A percentile compares a stretch with the other conserved stretches of the same genome.
Evolutionary conservation across 2,888 invertebrate species (phyloP).

Genomic region (Meliscaeva auricollis): DNA sequence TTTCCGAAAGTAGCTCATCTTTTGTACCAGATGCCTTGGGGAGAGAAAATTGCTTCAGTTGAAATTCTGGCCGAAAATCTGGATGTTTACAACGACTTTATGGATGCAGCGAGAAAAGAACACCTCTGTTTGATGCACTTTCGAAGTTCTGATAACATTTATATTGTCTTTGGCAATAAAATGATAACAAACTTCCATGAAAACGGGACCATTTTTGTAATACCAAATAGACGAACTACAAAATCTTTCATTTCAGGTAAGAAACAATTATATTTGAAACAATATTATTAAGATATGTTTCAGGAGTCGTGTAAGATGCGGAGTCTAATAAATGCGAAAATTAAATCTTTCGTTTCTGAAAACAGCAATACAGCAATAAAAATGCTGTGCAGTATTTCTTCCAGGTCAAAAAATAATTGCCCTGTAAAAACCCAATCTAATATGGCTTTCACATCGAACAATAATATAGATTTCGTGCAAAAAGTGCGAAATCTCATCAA

Average conservation of each 20-base stretch:
- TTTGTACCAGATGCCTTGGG: conserved; percentile 84
- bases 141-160: conserved; percentile 82
- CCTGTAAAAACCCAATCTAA: too few relatives aligned
- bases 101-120: conserved; percentile 82
- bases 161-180: conserved; percentile 82
- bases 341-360: too few relatives aligned
- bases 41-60: conserved; percentile 82
- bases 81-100: conserved; percentile 82
- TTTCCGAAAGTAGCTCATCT: conserved; percentile 83
- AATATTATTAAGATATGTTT: too few relatives aligned
- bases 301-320: too few relatives aligned
- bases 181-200: conserved; percentile 81
- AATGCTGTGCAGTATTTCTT: too few relatives aligned
- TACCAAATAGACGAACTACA: conserved; percentile 81
- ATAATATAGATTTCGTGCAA: too few relatives aligned
- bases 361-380: too few relatives aligned
- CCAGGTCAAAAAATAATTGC: too few relatives aligned
- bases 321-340: too few relatives aligned
- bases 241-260: conserved; percentile 81
- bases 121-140: conserved; percentile 83
- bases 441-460: too few relatives aligned
- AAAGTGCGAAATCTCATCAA: too few relatives aligned
- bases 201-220: conserved; percentile 82
- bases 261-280: too few relatives aligned
- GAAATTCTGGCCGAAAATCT: conserved; percentile 82